phyloP scores from a whole-genome alignment of 2,888 invertebrate species.

The Cremastobaeus sp. region DNA sequence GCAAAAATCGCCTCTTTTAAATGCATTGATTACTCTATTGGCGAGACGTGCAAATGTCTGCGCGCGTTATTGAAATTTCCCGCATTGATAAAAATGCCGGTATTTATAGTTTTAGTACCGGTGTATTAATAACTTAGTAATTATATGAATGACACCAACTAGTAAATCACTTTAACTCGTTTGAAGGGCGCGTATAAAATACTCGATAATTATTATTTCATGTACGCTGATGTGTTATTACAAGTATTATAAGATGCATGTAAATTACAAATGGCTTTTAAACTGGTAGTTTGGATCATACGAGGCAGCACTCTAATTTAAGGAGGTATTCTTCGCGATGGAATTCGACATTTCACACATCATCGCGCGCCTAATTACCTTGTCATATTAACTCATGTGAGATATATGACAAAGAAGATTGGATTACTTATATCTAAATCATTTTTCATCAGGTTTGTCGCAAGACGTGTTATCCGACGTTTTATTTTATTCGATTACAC shows the following conservation, averaged over 20 bases:
- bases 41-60: too few species aligned
- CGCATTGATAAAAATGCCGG: too few species aligned
- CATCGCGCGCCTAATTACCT: slow-evolving; percentile 15
- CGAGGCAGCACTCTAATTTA: slow-evolving; percentile 13
- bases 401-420: slow-evolving; percentile 15
- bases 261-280: slow-evolving; percentile 21
- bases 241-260: slow-evolving; percentile 21
- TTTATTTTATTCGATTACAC: too few species aligned
- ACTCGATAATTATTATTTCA: slow-evolving; percentile 13
- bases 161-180: slow-evolving; percentile 14
- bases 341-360: slow-evolving; percentile 23
- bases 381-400: neutral
- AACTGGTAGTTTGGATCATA: slow-evolving; percentile 14
- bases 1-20: slow-evolving; percentile 2
- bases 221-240: slow-evolving; percentile 14
- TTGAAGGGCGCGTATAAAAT: slow-evolving; percentile 9
- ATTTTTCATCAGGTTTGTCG: too few species aligned
- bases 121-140: neutral
- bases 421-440: too few species aligned
- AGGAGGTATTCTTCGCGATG: slow-evolving; percentile 5
- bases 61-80: slow-evolving; percentile 4
- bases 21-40: slow-evolving; percentile 6
- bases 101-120: neutral
- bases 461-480: too few species aligned
- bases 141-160: slow-evolving; percentile 8